phyloP scores from a whole-genome alignment of 2,888 invertebrate species.

The Ditylenchus weischeri region DNA sequence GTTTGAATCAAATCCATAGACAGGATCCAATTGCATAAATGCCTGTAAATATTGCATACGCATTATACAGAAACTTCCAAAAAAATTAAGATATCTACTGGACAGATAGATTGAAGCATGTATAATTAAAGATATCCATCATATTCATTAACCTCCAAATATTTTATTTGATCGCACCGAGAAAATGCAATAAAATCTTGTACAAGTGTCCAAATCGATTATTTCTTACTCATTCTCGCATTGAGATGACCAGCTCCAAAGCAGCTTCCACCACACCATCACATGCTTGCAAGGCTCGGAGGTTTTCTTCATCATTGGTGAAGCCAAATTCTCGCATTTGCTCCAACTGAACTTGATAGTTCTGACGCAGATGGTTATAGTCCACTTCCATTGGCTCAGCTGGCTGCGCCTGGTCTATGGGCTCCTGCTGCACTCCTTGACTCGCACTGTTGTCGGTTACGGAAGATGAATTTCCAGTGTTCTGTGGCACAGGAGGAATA shows the following conservation, averaged over 20 bases:
- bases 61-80: too few relatives aligned
- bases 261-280: slow-evolving; percentile 85
- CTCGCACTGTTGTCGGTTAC: slow-evolving; percentile 2
- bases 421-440: neutral
- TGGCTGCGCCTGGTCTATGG: neutral
- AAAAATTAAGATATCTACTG: too few relatives aligned
- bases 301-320: slow-evolving; percentile 75
- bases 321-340: slow-evolving; percentile 90
- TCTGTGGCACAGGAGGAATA: too few relatives aligned
- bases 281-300: slow-evolving; percentile 77
- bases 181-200: too few relatives aligned
- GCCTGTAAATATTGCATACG: neutral
- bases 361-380: neutral
- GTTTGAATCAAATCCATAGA: slow-evolving; percentile 6
- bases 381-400: slow-evolving; percentile 12
- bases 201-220: too few relatives aligned
- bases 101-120: too few relatives aligned
- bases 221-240: slow-evolving; percentile 50
- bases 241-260: slow-evolving; percentile 80
- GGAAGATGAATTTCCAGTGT: neutral
- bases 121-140: too few relatives aligned
- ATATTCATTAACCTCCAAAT: too few relatives aligned
- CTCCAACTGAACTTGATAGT: slow-evolving; percentile 53
- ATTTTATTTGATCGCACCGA: too few relatives aligned
- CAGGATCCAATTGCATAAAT: slow-evolving; percentile 13